Evolutionary conservation across 2,888 invertebrate genomes (phyloP), one percentile per base, ranked within the genome.

Genomic region (Rhagonycha lutea): DNA sequence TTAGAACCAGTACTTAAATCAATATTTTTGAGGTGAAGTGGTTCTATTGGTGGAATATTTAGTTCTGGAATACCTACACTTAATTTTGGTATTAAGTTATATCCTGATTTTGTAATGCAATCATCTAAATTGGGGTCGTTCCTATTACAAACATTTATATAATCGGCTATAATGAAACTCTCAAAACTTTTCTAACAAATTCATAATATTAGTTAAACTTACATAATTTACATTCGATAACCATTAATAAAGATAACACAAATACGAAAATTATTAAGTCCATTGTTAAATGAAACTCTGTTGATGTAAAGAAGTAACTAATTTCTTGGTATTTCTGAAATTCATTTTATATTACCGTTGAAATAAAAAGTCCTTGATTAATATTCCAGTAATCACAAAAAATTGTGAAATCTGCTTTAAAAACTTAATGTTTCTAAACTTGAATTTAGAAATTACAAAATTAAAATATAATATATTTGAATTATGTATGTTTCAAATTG

Each of bases 1-100:
- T 65, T 80, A 23, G 91, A 83, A 82, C 12, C 80, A 0, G 91
- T 91, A 1, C 92, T 92, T 3, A 91, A 88, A 0, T 90, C 89
- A 73, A 93, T 85, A 7, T 90, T 90, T 1, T 92, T 91, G 70
- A 93, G 86, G 3, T 26, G 11, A 8, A 72, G 32, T n/a, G 69
- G 69, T 62, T 73, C 69, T 61, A 73, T n/a, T 12, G 69, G 0
- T 62, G 69, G 73, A 14, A 73, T 14, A 14, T 73, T 28, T 10
- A 73, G 23, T 32, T 73, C 69, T 11, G 73, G 73, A 61, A 73
- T 73, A 5, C 73, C 73, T 28, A 4, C 1, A 63, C 14, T 68
- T 18, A 73, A 68, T 4, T 18, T 23, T 18, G 68, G 69, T 28
- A 12, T 8, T 14, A 73, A 29, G 2, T 4, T 12, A 12, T 73